phyloP scores from a whole-genome alignment of 1,140 invertebrate genomes.

The Cydia pomonella region DNA sequence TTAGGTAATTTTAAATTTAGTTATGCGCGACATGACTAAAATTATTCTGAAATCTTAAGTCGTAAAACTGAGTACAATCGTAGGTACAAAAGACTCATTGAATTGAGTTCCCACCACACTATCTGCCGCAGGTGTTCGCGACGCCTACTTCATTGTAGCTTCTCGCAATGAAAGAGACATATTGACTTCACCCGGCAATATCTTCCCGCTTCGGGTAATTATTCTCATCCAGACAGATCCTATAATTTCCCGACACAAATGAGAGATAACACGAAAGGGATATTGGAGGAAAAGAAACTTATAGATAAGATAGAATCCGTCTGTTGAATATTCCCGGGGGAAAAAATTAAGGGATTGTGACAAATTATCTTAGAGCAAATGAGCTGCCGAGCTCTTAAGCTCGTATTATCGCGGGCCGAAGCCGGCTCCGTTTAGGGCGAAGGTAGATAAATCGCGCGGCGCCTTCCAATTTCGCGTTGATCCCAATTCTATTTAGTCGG shows the following conservation, averaged over 20 bases:
- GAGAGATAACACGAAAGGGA: not conserved
- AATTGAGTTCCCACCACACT: not conserved
- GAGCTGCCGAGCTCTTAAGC: constrained; percentile 25
- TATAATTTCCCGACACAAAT: constrained; percentile 24
- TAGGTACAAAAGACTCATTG: too few species aligned
- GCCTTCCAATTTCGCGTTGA: constrained; percentile 14
- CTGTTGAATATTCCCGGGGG: constrained; percentile 10
- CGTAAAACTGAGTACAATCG: too few species aligned
- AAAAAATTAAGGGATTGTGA: constrained; percentile 23
- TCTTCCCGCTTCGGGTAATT: constrained; percentile 38
- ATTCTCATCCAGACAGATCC: constrained; percentile 32
- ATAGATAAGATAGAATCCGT: not conserved
- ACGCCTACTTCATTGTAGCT: constrained; percentile 44
- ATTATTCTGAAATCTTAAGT: too few species aligned
- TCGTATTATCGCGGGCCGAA: constrained; percentile 4
- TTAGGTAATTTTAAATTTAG: too few species aligned
- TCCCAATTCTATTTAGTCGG: constrained; percentile 20
- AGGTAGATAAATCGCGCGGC: constrained; percentile 29
- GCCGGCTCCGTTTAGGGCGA: constrained; percentile 21
- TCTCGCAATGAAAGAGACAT: constrained; percentile 37
- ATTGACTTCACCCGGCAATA: constrained; percentile 44
- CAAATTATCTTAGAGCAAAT: constrained; percentile 34
- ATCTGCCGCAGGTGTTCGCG: constrained; percentile 56
- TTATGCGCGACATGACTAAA: too few species aligned
- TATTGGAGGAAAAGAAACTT: not conserved